Base-by-base conservation (phyloP, 2,797 vertebrate species). In the Microcaecilia unicolor region DNA sequence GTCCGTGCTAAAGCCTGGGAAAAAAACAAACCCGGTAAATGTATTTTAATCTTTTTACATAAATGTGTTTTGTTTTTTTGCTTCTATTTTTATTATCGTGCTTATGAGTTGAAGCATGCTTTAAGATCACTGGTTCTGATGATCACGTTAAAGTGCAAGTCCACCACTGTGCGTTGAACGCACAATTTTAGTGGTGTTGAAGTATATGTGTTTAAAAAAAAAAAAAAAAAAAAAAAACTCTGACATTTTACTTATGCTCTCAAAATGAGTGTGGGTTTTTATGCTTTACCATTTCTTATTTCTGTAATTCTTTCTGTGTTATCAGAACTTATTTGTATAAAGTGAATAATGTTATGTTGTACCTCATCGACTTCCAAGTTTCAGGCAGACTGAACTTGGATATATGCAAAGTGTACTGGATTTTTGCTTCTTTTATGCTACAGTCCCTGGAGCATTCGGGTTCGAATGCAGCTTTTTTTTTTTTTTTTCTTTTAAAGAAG, bases 211-310 rank as follows among this genome's bases (percentile, higher is more conserved):
- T n/a, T n/a, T 42, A 36, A 14, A 10, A 32, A 55, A 15, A n/a
- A n/a, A n/a, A 42, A 36, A 14, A 10, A 32, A 55, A 15, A n/a
- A n/a, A 15, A 15, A 9, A 14, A 14, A 25, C 15, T 24, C 25
- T 24, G 15, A 15, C 9, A 13, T 27, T 46, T 15, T 25, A 25
- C 25, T 14, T 15, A 13, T 24, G 9, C 39, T 50, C 16, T 42
- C n/a, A 25, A 37, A 51, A 50, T 55, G 49, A 63, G 38, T 35
- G 28, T 33, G 44, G 66, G 26, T 7, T 25, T 31, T 52, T 45
- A 62, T 67, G 74, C 74, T 80, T 74, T 43, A 76, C 77, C 80
- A 81, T 83, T 77, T 81, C 73, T 61, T 1, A 2, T 69, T 70
- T 61, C 55, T 75, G 61, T 79, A 75, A 68, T 71, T 58, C 9